Base-by-base conservation (phyloP, 1,140 invertebrate species). In the Gonatopus flavifemur region DNA sequence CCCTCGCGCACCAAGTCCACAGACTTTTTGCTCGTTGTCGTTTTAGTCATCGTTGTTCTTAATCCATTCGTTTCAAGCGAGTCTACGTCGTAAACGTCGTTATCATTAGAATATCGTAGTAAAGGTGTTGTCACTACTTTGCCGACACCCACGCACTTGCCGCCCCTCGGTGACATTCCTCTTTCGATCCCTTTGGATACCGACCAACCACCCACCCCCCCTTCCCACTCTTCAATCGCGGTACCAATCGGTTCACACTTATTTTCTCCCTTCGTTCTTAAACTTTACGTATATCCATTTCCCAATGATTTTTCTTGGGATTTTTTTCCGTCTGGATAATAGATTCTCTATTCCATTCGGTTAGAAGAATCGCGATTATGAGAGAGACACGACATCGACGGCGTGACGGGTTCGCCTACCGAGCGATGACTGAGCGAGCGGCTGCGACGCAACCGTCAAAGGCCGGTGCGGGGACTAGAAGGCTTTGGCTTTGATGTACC, bases 401-500 rank as follows among this genome's bases (percentile, higher is more conserved):
- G 60, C 68, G 63, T 55, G 60, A 62, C 61, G 65, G 39, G 53
- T 61, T 61, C 64, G 62, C 70, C 71, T 71, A 74, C 67, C 70
- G 71, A 74, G 67, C 67, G 71, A 72, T 73, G 71, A 72, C 72
- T 77, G 70, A 77, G 64, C 66, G 67, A 65, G 59, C 66, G 67
- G 65, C 66, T 64, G 66, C 70, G 67, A 74, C 67, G 67, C 70
- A 69, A 55, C 68, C 72, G 67, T 75, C 73, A 76, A 77, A 75
- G 71, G 70, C 72, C 65, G 66, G 66, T 69, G 67, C 68, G 70
- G 66, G 62, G 72, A 72, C 72, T 70, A 66, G 66, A 72, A 69
- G 66, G 73, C 73, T 77, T 77, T 75, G 66, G 73, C 73, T 77
- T 77, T 75, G 72, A 77, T 76, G 70, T 77, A 69, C 68, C 70